Evolutionary conservation across 2,888 invertebrate species (phyloP).

Genomic region (Catocala sponsa): DNA sequence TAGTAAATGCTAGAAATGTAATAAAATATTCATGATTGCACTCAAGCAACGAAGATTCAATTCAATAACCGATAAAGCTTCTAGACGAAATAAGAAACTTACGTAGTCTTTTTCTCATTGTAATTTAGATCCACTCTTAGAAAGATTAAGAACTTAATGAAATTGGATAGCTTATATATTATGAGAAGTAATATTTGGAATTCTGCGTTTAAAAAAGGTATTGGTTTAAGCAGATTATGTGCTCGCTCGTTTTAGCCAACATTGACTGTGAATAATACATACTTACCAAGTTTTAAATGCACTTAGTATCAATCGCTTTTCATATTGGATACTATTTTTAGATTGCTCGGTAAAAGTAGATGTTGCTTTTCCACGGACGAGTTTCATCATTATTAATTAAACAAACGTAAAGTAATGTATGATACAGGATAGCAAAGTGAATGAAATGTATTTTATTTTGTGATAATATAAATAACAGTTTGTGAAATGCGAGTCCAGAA

Average conservation of each 20-base stretch:
- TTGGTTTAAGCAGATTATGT: slow-evolving; percentile 9
- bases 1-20: slow-evolving; percentile 3
- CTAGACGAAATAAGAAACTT: slow-evolving; percentile 7
- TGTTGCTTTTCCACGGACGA: too few species aligned
- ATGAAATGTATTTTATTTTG: too few species aligned
- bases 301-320: too few species aligned
- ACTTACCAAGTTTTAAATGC: too few species aligned
- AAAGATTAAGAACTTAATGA: slow-evolving; percentile 36
- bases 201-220: background rate
- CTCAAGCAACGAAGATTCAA: slow-evolving; percentile 9
- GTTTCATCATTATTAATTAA: too few species aligned
- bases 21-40: background rate
- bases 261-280: slow-evolving; percentile 6
- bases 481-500: too few species aligned
- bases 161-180: slow-evolving; percentile 32
- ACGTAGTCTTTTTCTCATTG: slow-evolving; percentile 22
- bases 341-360: too few species aligned
- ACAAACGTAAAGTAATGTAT: too few species aligned
- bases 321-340: slow-evolving; percentile 13
- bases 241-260: background rate
- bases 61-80: slow-evolving; percentile 9
- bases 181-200: slow-evolving; percentile 10
- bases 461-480: too few species aligned
- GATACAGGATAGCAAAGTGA: too few species aligned
- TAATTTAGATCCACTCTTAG: slow-evolving; percentile 30